A percentile compares a stretch with the other conserved stretches of the same genome.
Conservation (phyloP, 2,113 vertebrate genomes). For the Plestiodon gilberti region DNA sequence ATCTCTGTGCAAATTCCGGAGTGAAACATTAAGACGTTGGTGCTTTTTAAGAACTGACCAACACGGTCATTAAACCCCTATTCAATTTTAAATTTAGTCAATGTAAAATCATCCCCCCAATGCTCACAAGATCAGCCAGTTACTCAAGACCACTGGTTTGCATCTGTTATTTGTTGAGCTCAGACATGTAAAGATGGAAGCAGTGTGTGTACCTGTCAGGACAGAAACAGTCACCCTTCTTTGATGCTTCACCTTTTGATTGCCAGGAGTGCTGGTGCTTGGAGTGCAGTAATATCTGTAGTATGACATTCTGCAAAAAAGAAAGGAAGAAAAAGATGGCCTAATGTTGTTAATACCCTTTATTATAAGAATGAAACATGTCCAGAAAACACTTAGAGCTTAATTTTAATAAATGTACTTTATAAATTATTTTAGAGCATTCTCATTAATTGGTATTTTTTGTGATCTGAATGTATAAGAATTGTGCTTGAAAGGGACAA, state of each 20-base stretch:
- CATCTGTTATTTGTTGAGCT: not conserved
- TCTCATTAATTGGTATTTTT: not conserved
- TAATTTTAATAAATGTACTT: constrained; percentile 25
- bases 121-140: not conserved
- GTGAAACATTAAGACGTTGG: too few relatives aligned
- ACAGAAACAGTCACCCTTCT: not conserved
- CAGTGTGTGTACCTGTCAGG: rapidly evolving
- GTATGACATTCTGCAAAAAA: not conserved
- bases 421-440: constrained; percentile 13
- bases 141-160: not conserved
- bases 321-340: not conserved
- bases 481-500: constrained; percentile 43
- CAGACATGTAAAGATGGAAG: not conserved
- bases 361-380: not conserved
- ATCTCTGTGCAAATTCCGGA: too few relatives aligned
- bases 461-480: not conserved
- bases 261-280: constrained; percentile 14
- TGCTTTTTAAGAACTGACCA: too few relatives aligned
- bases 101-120: not conserved
- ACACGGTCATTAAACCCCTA: too few relatives aligned
- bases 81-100: too few relatives aligned
- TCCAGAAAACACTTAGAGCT: not conserved
- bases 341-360: not conserved
- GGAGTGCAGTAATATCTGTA: constrained; percentile 33
- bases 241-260: not conserved